phyloP scores from a whole-genome alignment of 2,888 invertebrate species.

The Diadegma fenestrale region DNA sequence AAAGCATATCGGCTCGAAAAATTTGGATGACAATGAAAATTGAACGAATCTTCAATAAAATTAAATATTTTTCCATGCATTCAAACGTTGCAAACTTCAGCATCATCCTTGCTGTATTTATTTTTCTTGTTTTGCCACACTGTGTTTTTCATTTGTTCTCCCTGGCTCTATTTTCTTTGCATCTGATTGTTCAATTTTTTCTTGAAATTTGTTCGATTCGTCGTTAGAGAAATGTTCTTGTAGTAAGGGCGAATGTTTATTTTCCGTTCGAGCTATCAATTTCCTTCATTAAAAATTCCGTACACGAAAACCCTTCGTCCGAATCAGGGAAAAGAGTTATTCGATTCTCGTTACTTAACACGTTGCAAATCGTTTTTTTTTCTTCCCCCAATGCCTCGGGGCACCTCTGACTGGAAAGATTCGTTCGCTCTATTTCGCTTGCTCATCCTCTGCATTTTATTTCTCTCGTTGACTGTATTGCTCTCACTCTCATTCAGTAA shows the following conservation, averaged over 20 bases:
- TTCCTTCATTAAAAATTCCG: slow-evolving; percentile 51
- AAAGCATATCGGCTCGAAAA: too few species aligned
- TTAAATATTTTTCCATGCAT: too few species aligned
- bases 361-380: slow-evolving; percentile 29
- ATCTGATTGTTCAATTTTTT: not conserved
- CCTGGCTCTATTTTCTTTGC: not conserved
- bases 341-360: slow-evolving; percentile 50
- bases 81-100: too few species aligned
- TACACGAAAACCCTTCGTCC: slow-evolving; percentile 26
- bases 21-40: too few species aligned
- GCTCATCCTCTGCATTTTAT: not conserved
- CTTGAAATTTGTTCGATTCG: not conserved
- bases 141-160: not conserved
- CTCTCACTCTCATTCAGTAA: slow-evolving; percentile 30
- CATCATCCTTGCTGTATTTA: not conserved
- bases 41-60: too few species aligned
- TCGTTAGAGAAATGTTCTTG: slow-evolving; percentile 12
- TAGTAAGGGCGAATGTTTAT: not conserved
- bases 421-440: not conserved
- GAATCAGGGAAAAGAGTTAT: slow-evolving; percentile 45
- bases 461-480: not conserved
- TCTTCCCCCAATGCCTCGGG: not conserved
- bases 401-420: not conserved
- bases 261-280: slow-evolving; percentile 14
- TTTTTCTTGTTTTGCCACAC: not conserved